phyloP scores from a whole-genome alignment of 1,140 invertebrate species.

The Mycetomoellerius zeteki region DNA sequence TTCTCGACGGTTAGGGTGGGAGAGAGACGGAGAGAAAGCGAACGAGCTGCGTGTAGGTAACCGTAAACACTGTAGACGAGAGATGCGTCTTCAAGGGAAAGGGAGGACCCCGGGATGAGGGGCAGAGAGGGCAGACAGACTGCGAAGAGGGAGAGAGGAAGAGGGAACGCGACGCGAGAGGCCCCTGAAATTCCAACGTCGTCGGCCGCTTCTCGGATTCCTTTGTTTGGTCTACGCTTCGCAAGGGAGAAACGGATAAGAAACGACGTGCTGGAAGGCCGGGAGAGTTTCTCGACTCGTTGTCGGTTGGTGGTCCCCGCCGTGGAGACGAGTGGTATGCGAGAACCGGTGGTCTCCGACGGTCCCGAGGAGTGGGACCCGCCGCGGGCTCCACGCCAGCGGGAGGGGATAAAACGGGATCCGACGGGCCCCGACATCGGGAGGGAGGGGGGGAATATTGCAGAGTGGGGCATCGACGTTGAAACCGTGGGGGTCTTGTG shows the following conservation, averaged over 20 bases:
- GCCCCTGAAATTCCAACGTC: conserved; percentile 65
- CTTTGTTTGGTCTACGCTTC: conserved; percentile 79
- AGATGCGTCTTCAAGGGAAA: not conserved
- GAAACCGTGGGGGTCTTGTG: conserved; percentile 79
- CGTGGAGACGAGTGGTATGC: conserved; percentile 76
- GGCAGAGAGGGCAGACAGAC: not conserved
- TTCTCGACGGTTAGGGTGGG: not conserved
- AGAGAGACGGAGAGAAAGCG: conserved; percentile 42
- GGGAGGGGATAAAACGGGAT: conserved; percentile 52
- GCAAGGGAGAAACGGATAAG: conserved; percentile 73
- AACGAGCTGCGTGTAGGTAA: conserved; percentile 3
- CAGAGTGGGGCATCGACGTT: conserved; percentile 20
- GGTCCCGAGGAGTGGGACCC: conserved; percentile 11
- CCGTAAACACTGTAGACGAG: conserved; percentile 22
- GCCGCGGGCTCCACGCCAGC: conserved; percentile 5
- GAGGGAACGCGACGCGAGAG: conserved; percentile 44
- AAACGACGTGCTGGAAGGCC: conserved; percentile 74
- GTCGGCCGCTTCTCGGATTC: conserved; percentile 73
- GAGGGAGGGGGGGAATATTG: not conserved
- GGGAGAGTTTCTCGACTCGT: conserved; percentile 73
- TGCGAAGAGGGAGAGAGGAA: not conserved
- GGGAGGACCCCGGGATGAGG: not conserved
- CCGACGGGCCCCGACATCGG: conserved; percentile 6
- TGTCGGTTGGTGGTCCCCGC: conserved; percentile 79
- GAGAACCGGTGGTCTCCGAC: conserved; percentile 64